phyloP scores from a whole-genome alignment of 1,140 invertebrate species.

The Archegozetes longisetosus region DNA sequence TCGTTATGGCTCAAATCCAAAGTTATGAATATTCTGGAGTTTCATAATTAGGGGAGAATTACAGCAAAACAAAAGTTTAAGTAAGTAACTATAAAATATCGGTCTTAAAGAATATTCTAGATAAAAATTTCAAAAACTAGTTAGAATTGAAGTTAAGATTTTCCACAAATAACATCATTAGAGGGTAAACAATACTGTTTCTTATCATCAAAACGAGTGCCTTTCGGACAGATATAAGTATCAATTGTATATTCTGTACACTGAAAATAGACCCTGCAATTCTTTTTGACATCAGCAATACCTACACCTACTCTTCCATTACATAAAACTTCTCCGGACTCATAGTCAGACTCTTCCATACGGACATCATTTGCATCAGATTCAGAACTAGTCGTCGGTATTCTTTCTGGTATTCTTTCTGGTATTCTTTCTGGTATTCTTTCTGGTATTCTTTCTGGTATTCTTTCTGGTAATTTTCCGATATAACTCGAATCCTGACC shows the following conservation, averaged over 20 bases:
- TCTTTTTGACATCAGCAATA: background rate
- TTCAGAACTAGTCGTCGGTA: too few species aligned
- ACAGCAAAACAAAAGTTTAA: too few species aligned
- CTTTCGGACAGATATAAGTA: constrained; percentile 6
- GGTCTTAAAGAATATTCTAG: too few species aligned
- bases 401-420: background rate
- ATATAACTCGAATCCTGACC: too few species aligned
- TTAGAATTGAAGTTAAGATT: too few species aligned
- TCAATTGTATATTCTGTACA: constrained; percentile 8
- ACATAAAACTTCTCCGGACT: constrained; percentile 10
- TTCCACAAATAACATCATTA: background rate
- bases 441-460: background rate
- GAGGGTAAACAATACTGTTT: background rate
- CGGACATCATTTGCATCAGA: too few species aligned
- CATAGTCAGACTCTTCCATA: constrained; percentile 7
- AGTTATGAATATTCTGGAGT: background rate
- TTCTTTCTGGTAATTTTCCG: too few species aligned
- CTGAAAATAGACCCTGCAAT: constrained; percentile 5
- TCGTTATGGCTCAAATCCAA: too few species aligned
- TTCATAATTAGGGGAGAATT: too few species aligned
- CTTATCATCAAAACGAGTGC: background rate
- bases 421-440: background rate
- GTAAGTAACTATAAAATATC: too few species aligned
- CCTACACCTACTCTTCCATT: background rate
- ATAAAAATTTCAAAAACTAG: too few species aligned